Evolutionary conservation across 1,140 invertebrate genomes (phyloP).

Genomic region (Linepithema humile): DNA sequence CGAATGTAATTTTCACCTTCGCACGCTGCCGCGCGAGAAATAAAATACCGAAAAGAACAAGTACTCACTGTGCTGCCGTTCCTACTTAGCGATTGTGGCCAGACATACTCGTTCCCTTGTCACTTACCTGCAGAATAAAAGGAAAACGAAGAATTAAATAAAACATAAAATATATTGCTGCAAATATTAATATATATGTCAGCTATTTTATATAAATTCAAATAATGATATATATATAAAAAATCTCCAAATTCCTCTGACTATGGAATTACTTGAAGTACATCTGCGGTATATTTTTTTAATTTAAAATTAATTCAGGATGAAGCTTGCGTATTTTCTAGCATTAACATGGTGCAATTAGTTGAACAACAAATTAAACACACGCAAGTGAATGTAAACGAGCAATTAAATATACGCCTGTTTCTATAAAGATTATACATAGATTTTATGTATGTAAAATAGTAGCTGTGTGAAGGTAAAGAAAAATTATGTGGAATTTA

Average conservation of each 20-base stretch:
- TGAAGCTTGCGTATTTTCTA: neutral
- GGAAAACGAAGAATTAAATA: neutral
- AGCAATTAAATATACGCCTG: neutral
- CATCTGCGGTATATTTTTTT: neutral
- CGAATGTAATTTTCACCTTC: slow-evolving; percentile 58
- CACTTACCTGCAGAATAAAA: neutral
- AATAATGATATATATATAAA: neutral
- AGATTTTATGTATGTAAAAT: neutral
- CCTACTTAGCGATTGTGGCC: neutral
- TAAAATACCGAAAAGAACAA: slow-evolving; percentile 25
- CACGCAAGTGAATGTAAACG: no score
- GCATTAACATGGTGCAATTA: neutral
- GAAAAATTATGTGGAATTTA: neutral
- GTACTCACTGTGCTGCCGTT: neutral
- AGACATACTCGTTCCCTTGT: neutral
- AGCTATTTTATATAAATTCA: neutral
- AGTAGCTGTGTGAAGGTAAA: neutral
- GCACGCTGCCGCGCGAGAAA: slow-evolving; percentile 15
- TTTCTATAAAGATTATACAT: neutral
- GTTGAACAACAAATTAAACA: neutral
- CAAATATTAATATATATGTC: neutral
- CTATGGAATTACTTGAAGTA: neutral
- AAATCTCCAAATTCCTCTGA: neutral
- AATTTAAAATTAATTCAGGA: neutral
- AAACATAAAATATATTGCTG: neutral